These are phyloP conservation scores for Cinara cedri DNA, from an alignment of 2,888 invertebrate genomes.

Conservation along the genomic window DNA sequence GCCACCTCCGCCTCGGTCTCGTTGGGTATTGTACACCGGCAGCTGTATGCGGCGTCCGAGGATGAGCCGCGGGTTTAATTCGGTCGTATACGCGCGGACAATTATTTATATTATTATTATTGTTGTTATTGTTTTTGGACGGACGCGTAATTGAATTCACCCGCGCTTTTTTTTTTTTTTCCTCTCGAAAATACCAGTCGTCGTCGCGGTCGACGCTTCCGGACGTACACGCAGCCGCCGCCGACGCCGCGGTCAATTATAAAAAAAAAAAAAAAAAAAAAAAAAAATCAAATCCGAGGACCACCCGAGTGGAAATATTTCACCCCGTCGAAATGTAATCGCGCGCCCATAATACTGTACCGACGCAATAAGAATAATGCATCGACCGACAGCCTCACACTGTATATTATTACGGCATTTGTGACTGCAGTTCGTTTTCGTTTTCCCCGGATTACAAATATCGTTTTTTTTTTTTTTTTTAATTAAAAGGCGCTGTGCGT, in stretches of 20 bases:
- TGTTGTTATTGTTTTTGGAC: no score
- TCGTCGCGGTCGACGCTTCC: no score
- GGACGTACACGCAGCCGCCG: neutral
- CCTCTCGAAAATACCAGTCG: neutral
- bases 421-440: no score
- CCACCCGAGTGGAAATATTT: constrained; percentile 39
- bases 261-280: no score
- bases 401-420: constrained; percentile 13
- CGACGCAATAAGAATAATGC: neutral
- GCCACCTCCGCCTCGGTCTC: no score
- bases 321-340: neutral
- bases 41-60: neutral
- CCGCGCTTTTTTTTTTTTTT: constrained; percentile 55
- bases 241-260: constrained; percentile 45
- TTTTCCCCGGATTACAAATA: no score
- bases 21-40: no score
- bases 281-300: constrained; percentile 49
- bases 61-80: neutral
- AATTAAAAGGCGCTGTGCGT: no score
- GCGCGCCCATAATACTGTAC: neutral
- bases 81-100: constrained; percentile 23
- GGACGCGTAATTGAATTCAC: constrained; percentile 50
- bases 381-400: neutral
- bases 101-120: no score
- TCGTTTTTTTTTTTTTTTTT: constrained; percentile 1